phyloP scores from a whole-genome alignment of 2,113 vertebrate genomes.

The Archocentrus centrarchus region DNA sequence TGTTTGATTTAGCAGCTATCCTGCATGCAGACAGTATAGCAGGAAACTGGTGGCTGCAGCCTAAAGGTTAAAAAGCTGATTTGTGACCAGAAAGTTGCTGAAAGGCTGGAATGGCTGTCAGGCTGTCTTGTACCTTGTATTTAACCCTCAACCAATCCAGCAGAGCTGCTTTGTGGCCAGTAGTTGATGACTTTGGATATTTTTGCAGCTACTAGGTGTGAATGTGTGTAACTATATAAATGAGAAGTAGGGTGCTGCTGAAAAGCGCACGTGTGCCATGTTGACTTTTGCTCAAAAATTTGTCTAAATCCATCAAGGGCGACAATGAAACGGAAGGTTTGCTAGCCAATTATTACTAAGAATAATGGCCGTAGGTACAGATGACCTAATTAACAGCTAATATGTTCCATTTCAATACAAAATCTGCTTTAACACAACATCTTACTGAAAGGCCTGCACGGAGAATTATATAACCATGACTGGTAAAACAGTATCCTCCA shows the following conservation, averaged over 20 bases:
- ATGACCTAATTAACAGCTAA: neutral
- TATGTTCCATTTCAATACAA: neutral
- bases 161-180: constrained; percentile 37
- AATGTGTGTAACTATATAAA: constrained; percentile 62
- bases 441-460: neutral
- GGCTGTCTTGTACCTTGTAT: neutral
- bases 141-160: constrained; percentile 25
- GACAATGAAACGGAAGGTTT: neutral
- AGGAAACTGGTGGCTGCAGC: constrained; percentile 19
- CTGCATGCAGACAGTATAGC: constrained; percentile 26
- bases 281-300: constrained; percentile 19
- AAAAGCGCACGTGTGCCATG: constrained; percentile 16
- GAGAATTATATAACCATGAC: constrained; percentile 2
- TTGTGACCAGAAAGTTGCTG: constrained; percentile 50
- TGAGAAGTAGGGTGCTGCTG: constrained; percentile 37
- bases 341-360: neutral
- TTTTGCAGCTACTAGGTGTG: constrained; percentile 66
- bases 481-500: neutral
- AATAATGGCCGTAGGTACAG: neutral
- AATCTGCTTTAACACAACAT: neutral
- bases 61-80: constrained; percentile 35
- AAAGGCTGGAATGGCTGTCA: constrained; percentile 39
- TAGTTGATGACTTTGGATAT: constrained; percentile 58
- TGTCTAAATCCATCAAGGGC: neutral
- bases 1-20: constrained; percentile 57